phyloP scores from a whole-genome alignment of 2,113 vertebrate species.

The Mohoua ochrocephala region DNA sequence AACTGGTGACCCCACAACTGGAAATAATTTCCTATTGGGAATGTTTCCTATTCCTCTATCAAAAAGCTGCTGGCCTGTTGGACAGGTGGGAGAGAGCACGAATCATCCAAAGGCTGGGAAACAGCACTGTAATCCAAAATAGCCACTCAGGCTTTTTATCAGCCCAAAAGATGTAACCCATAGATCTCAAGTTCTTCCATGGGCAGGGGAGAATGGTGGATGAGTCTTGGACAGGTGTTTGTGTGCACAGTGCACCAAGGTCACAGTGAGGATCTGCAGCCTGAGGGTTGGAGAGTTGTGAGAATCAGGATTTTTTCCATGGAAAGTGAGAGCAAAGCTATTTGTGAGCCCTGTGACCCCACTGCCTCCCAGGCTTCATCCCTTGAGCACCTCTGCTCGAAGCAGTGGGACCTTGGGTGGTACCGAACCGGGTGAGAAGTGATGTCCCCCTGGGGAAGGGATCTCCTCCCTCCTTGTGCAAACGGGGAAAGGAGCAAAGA shows the following conservation, averaged over 20 bases:
- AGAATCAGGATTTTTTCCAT: background rate
- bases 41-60: background rate
- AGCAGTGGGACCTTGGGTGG: background rate
- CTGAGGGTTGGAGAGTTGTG: background rate
- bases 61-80: background rate
- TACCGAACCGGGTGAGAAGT: background rate
- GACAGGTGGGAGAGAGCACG: background rate
- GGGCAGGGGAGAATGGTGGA: background rate
- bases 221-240: background rate
- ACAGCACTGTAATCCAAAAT: background rate
- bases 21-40: background rate
- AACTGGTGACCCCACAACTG: background rate
- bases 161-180: background rate
- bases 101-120: background rate
- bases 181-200: background rate
- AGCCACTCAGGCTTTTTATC: background rate
- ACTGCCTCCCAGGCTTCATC: background rate
- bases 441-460: background rate
- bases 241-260: background rate
- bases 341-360: background rate
- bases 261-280: background rate
- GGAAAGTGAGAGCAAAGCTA: background rate
- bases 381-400: background rate
- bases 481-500: background rate
- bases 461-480: background rate